Conservation (phyloP, 2,113 vertebrate species). For the Eublepharis macularius region DNA sequence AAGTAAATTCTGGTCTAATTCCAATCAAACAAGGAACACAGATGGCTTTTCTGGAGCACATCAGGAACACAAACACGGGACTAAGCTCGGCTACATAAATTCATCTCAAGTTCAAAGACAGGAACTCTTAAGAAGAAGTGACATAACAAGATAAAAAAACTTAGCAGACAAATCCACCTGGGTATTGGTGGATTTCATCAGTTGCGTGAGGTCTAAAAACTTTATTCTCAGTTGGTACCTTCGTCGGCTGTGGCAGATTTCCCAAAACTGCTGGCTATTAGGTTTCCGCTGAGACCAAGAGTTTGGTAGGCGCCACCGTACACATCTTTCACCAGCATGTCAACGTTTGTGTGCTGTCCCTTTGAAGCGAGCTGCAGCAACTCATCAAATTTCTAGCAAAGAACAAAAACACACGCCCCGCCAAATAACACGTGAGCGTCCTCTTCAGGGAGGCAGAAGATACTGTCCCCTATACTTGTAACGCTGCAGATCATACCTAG, state of each 20-base stretch:
- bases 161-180: too few relatives aligned
- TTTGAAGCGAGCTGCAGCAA: conserved; percentile 91
- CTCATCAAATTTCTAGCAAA: conserved; percentile 91
- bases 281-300: conserved; percentile 91
- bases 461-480: background rate
- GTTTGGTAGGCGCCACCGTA: conserved; percentile 94
- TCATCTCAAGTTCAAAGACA: too few relatives aligned
- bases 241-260: conserved; percentile 92
- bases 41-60: background rate
- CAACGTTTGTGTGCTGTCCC: conserved; percentile 93
- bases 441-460: background rate
- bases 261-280: conserved; percentile 97
- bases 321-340: conserved; percentile 97
- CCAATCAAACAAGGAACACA: background rate
- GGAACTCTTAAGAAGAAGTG: too few relatives aligned
- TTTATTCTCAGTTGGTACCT: conserved; percentile 72
- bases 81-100: background rate
- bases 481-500: background rate
- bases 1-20: background rate
- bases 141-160: too few relatives aligned
- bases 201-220: background rate
- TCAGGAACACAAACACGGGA: background rate
- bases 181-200: too few relatives aligned
- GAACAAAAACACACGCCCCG: background rate
- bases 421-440: too few relatives aligned